Evolutionary conservation across 2,888 invertebrate genomes (phyloP).

Genomic region (Temnothorax ravouxi): DNA sequence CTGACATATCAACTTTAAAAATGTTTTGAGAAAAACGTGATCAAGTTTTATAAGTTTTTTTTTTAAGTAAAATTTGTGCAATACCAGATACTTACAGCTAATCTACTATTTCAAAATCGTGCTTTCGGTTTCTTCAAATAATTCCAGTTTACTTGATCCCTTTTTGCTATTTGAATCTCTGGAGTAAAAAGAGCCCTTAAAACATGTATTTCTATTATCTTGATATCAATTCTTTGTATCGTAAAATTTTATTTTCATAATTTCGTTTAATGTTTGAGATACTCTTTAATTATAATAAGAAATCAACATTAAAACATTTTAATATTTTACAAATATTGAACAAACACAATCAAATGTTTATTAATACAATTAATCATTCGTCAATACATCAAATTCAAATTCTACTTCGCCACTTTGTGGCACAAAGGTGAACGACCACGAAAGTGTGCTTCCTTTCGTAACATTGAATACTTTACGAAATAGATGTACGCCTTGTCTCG

Average conservation of each 20-base stretch:
- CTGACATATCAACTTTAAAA: background rate
- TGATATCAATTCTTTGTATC: background rate
- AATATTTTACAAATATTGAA: background rate
- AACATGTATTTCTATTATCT: background rate
- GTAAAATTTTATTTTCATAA: background rate
- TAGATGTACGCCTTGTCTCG: slow-evolving; percentile 93
- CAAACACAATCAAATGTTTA: slow-evolving; percentile 18
- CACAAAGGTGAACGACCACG: slow-evolving; percentile 78
- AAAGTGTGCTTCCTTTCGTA: slow-evolving; percentile 71
- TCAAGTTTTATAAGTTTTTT: background rate
- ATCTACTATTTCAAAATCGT: background rate
- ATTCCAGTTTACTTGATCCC: too few species aligned
- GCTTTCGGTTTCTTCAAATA: too few species aligned
- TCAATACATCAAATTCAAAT: slow-evolving; percentile 78
- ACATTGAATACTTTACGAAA: slow-evolving; percentile 81
- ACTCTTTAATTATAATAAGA: background rate
- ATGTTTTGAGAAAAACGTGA: background rate
- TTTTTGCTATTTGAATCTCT: background rate
- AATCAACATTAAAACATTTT: background rate
- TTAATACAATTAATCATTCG: slow-evolving; percentile 38
- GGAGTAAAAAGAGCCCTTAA: background rate
- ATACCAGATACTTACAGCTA: background rate
- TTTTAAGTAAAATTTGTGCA: background rate
- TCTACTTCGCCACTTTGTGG: slow-evolving; percentile 77
- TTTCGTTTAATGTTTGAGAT: background rate